phyloP scores from a whole-genome alignment of 2,113 vertebrate genomes.

The Oryzias javanicus region DNA sequence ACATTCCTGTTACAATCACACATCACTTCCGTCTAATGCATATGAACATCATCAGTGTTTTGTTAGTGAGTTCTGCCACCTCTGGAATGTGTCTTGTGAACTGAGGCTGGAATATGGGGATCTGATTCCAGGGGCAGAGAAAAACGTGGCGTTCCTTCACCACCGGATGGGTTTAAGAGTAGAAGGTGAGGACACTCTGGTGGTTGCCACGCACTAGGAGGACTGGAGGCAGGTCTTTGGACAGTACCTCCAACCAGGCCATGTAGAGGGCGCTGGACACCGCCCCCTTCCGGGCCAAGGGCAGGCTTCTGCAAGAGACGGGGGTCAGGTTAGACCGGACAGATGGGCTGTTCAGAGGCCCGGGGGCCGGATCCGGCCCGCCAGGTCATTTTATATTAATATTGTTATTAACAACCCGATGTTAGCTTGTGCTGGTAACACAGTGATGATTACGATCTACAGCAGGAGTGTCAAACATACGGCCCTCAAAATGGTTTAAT shows the following conservation, averaged over 20 bases:
- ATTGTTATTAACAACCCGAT: no score
- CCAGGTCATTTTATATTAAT: no score
- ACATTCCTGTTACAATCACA: constrained; percentile 23
- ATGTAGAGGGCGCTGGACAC: constrained; percentile 96
- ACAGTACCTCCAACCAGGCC: constrained; percentile 94
- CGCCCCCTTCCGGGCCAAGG: constrained; percentile 90
- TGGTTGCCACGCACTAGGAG: constrained; percentile 97
- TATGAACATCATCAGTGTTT: constrained; percentile 29
- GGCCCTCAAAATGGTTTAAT: no score
- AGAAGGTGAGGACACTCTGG: constrained; percentile 99
- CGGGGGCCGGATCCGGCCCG: no score
- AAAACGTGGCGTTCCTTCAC: constrained; percentile 7
- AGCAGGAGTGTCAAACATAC: no score
- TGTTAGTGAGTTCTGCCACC: constrained; percentile 22
- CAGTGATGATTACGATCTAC: no score
- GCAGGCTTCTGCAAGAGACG: constrained; percentile 85
- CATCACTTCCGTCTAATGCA: constrained; percentile 26
- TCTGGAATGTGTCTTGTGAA: constrained; percentile 42
- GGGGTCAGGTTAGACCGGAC: no score
- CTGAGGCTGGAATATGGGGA: constrained; percentile 37
- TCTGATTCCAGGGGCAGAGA: constrained; percentile 43
- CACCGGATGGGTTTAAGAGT: constrained; percentile 80
- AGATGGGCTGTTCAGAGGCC: no score
- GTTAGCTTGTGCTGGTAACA: no score
- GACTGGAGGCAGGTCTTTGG: constrained; percentile 91